Conservation (phyloP, 1,140 invertebrate genomes). For the Andricus grossulariae region DNA sequence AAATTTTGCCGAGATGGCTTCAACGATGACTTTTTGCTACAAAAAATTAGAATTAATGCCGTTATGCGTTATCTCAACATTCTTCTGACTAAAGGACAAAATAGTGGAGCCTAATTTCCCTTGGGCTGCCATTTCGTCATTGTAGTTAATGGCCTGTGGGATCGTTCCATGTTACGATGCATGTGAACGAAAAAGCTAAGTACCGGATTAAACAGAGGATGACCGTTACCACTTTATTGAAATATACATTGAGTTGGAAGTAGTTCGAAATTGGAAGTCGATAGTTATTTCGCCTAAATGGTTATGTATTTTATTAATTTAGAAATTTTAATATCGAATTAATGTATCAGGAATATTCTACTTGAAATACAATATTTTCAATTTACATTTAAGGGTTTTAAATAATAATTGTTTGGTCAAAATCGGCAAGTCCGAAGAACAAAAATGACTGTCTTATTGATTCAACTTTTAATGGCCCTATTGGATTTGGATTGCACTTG, state of each 20-base stretch:
- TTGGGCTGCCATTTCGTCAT: slow-evolving; percentile 24
- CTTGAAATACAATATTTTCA: too few relatives aligned
- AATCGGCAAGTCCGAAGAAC: too few relatives aligned
- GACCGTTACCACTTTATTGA: slow-evolving; percentile 6
- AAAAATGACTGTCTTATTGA: too few relatives aligned
- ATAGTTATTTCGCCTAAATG: too few relatives aligned
- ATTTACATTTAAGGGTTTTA: too few relatives aligned
- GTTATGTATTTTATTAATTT: too few relatives aligned
- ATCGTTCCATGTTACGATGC: slow-evolving; percentile 13
- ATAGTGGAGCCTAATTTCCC: slow-evolving; percentile 12
- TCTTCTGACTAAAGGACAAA: slow-evolving; percentile 24
- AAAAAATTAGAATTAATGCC: slow-evolving; percentile 22
- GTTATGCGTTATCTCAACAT: slow-evolving; percentile 22
- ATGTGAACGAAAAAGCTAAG: slow-evolving; percentile 18
- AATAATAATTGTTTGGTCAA: too few relatives aligned
- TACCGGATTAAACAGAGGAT: not conserved
- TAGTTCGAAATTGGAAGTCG: too few relatives aligned
- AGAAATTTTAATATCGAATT: too few relatives aligned
- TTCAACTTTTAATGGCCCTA: too few relatives aligned
- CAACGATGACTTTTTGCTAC: not conserved
- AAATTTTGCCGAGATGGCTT: not conserved
- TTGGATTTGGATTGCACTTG: too few relatives aligned
- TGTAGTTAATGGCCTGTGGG: slow-evolving; percentile 27
- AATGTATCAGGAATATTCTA: too few relatives aligned
- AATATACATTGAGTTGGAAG: not conserved